Evolutionary conservation across 2,888 invertebrate species (phyloP), one percentile per base, ranked within the genome.

Genomic region (Timema podura): DNA sequence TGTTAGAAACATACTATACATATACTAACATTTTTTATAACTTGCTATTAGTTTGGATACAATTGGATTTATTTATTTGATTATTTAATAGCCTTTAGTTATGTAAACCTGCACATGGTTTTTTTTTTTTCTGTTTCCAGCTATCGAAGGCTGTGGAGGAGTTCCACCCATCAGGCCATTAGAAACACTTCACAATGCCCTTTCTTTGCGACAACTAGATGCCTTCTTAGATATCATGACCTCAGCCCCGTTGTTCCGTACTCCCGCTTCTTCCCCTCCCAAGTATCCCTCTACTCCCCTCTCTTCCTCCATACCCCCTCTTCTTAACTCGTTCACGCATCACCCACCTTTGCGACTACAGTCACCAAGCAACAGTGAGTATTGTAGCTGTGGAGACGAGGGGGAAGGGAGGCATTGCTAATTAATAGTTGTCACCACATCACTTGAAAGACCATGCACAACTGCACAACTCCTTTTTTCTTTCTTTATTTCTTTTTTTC

Each of bases 161-260:
- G 96, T 97, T 74, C 98, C 98, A 46, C 93, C 96, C 1, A 95
- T 99, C 76, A 90, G 98, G 48, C 97, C 98, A 2, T 83, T 99
- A 81, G 98, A 99, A 85, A 99, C 98, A 6, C 85, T 99, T 72
- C 98, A 99, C 86, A 98, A 99, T 83, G 95, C 96, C 65, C 84
- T 98, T 75, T 97, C 96, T 67, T 85, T 97, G 78, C 89, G 91
- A 61, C 96, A 98, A 80, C 84, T 98, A 77, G 97, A 98, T 81
- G 85, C 83, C 64, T 98, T 96, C 82, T 84, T 98, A 80, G 93
- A 93, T 78, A 88, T 90, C 76, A 93, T 96, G 86, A 92, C 93
- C 15, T 85, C 88, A 48, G 88, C 89, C 68, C 90, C 90, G 70
- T 82, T 91, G 75, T 89, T 89, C 76, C 86, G 89, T 76, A 90